Evolutionary conservation across 2,113 vertebrate genomes (phyloP).

Genomic region (Lanius ludovicianus): DNA sequence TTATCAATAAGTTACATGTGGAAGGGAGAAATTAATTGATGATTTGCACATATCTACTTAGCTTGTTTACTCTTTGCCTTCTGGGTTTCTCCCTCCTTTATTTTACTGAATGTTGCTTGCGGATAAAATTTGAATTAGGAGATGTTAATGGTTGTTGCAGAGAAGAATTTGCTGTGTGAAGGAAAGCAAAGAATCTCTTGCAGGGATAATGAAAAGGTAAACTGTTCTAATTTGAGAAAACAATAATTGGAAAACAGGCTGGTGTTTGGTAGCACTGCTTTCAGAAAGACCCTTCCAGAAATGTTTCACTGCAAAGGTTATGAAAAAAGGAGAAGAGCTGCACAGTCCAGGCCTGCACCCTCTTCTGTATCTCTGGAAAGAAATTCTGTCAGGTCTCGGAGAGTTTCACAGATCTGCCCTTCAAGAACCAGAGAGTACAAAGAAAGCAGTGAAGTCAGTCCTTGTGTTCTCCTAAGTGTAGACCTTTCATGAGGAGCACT

Average conservation of each 20-base stretch:
- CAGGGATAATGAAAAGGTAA: conserved; percentile 12
- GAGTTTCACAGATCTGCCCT: not conserved
- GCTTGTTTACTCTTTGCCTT: not conserved
- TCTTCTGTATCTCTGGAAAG: not conserved
- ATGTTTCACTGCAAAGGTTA: not conserved
- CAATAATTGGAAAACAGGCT: not conserved
- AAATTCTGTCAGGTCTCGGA: not conserved
- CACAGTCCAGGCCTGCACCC: not conserved
- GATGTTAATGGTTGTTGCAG: not conserved
- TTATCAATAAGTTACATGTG: not conserved
- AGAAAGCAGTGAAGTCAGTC: not conserved
- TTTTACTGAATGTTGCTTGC: not conserved
- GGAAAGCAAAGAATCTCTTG: not conserved
- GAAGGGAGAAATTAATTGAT: not conserved
- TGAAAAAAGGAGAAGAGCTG: not conserved
- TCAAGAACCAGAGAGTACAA: not conserved
- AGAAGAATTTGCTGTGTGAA: not conserved
- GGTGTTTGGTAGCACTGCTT: not conserved
- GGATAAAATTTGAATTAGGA: not conserved
- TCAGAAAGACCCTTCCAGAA: not conserved
- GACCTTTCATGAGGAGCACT: not conserved
- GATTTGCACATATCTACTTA: not conserved
- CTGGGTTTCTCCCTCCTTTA: not conserved
- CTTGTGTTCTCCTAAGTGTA: not conserved
- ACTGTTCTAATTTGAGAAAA: not conserved